Evolutionary conservation across 2,888 invertebrate species (phyloP).

Genomic region (Euzophera pinguis): DNA sequence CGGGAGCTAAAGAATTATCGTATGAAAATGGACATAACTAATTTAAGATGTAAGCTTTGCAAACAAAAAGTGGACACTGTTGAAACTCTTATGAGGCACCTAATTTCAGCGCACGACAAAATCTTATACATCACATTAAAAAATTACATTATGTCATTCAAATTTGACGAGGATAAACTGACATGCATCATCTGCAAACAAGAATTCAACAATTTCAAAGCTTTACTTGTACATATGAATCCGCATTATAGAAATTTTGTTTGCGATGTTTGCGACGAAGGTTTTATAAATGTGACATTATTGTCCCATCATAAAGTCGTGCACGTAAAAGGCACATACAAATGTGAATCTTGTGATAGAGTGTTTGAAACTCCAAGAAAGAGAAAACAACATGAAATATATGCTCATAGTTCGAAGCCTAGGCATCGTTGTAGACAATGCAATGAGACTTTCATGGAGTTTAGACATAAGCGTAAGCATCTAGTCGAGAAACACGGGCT

Average conservation of each 20-base stretch:
- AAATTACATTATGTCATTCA: conserved; percentile 46
- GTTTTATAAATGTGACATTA: conserved; percentile 28
- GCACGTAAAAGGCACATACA: conserved; percentile 28
- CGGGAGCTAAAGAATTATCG: conserved; percentile 28
- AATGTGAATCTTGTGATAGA: conserved; percentile 34
- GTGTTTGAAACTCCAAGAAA: conserved; percentile 32
- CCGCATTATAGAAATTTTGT: conserved; percentile 37
- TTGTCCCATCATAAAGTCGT: conserved; percentile 18
- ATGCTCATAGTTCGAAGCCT: conserved; percentile 17
- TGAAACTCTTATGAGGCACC: conserved; percentile 31
- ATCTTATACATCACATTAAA: conserved; percentile 31
- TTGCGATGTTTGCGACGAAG: conserved; percentile 33
- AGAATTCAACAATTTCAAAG: conserved; percentile 32
- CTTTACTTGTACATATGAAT: conserved; percentile 40
- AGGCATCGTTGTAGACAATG: conserved; percentile 33
- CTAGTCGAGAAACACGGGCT: conserved; percentile 19
- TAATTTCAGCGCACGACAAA: conserved; percentile 27
- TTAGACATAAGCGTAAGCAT: conserved; percentile 22
- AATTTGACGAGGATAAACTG: conserved; percentile 32
- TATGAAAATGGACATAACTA: conserved; percentile 51
- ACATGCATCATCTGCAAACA: conserved; percentile 31
- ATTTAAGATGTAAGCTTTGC: conserved; percentile 34
- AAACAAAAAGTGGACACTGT: conserved; percentile 22
- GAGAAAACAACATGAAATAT: conserved; percentile 31
- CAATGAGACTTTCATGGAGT: conserved; percentile 19